Evolutionary conservation across 1,140 invertebrate genomes (phyloP).

Genomic region (Leptinotarsa defecta): DNA sequence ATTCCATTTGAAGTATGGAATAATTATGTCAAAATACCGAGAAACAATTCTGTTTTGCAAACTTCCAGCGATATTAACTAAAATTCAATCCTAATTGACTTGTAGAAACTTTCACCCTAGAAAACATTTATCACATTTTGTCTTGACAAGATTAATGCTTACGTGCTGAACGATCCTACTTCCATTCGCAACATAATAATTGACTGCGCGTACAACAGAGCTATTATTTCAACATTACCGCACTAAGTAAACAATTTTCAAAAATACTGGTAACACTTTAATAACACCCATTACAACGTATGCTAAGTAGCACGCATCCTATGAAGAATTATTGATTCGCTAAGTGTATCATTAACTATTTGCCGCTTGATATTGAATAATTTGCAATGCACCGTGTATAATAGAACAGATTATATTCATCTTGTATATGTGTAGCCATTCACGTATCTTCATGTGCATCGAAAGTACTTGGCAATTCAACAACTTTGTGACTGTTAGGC

Average conservation of each 20-base stretch:
- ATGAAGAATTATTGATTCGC: slow-evolving; percentile 10
- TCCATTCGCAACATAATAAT: background rate
- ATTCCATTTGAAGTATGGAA: no score
- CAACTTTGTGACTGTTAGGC: background rate
- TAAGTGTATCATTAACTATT: slow-evolving; percentile 14
- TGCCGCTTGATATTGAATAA: slow-evolving; percentile 17
- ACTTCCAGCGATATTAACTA: no score
- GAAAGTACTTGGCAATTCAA: background rate
- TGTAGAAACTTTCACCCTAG: no score
- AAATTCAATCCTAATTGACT: no score
- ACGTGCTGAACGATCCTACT: background rate
- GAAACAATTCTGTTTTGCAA: no score
- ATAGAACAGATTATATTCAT: slow-evolving; percentile 12
- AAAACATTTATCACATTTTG: background rate
- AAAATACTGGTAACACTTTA: slow-evolving; percentile 19
- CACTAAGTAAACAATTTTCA: slow-evolving; percentile 15
- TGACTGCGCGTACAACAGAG: background rate
- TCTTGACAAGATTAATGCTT: background rate
- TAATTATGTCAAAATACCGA: no score
- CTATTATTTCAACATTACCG: slow-evolving; percentile 16
- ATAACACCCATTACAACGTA: slow-evolving; percentile 17
- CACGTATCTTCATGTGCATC: background rate
- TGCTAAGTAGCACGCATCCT: slow-evolving; percentile 18
- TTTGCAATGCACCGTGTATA: slow-evolving; percentile 20
- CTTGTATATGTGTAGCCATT: background rate